These are phyloP conservation scores for Corythoichthys intestinalis DNA, from an alignment of 2,113 vertebrate genomes.

Conservation along the genomic window DNA sequence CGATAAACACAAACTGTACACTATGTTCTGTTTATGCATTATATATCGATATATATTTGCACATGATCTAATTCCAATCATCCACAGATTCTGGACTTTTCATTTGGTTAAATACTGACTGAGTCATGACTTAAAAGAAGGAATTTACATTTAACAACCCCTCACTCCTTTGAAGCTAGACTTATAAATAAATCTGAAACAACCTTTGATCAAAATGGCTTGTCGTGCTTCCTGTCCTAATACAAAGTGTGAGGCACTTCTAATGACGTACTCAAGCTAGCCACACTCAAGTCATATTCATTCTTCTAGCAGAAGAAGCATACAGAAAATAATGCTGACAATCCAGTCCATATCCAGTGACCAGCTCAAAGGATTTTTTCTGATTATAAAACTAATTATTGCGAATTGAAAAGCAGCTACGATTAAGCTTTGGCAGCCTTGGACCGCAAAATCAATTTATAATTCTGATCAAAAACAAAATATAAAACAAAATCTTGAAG, in stretches of 20 bases:
- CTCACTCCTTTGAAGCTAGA: not conserved
- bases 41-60: not conserved
- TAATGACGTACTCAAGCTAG: too few species aligned
- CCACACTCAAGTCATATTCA: too few species aligned
- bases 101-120: not conserved
- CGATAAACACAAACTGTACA: not conserved
- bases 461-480: too few species aligned
- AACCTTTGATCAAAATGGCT: not conserved
- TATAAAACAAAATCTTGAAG: too few species aligned
- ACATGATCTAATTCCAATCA: slow-evolving; percentile 3
- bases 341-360: too few species aligned
- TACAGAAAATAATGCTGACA: too few species aligned
- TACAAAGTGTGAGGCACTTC: not conserved
- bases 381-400: too few species aligned
- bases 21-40: not conserved
- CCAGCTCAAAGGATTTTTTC: too few species aligned
- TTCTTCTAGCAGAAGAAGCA: too few species aligned
- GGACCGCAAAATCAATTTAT: too few species aligned
- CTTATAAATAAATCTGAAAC: not conserved
- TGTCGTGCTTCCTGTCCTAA: not conserved
- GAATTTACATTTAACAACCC: not conserved
- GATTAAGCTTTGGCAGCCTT: too few species aligned
- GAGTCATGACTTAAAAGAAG: not conserved
- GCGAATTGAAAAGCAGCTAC: too few species aligned
- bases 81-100: slow-evolving; percentile 17